Base-by-base conservation (phyloP, 2,113 vertebrate genomes). In the Megaptera novaeangliae region DNA sequence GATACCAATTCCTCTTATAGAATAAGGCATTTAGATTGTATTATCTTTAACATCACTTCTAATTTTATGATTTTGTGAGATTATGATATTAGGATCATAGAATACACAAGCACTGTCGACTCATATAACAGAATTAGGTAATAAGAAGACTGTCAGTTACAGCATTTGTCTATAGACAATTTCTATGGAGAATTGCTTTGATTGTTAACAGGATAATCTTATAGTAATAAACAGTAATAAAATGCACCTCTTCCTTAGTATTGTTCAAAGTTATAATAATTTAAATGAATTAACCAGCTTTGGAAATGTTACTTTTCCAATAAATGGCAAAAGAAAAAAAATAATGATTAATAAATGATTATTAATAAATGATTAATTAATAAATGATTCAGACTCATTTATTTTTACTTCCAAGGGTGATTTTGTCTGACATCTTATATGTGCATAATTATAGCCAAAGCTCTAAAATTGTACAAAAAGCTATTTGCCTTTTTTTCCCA, bases 311-410 rank as follows among this genome's bases (percentile, higher is more conserved):
- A 97, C 89, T 96, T 97, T 96, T 88, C 81, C 90, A 97, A 96
- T 97, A 98, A 96, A 95, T 68, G 77, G 69, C 69, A 91, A 95
- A 91, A 94, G 25, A 59, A 63, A 55, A 55, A 75, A 63, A 77
- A 96, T 39, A 39, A 39, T 39, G 84, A 52, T 98, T 96, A 97
- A 96, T 95, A 96, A 98, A 95, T 95, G 87, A 97, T 95, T 92
- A 44, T 98, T 97, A 97, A 97, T 95, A 96, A 98, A 95, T 95
- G 87, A 97, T 95, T 93, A 52, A 52, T 98, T 97, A 97, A 96
- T 94, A 96, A 98, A 95, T 95, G 84, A 97, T 95, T 93, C 80
- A 82, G 90, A 93, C 81, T 66, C 88, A 96, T 94, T 91, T 94
- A 96, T 95, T 97, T 46, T 94, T 94, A 81, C 94, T 96, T 96